These are phyloP conservation scores for Eilema griseolum DNA, from an alignment of 2,888 invertebrate genomes.

Conservation along the genomic window DNA sequence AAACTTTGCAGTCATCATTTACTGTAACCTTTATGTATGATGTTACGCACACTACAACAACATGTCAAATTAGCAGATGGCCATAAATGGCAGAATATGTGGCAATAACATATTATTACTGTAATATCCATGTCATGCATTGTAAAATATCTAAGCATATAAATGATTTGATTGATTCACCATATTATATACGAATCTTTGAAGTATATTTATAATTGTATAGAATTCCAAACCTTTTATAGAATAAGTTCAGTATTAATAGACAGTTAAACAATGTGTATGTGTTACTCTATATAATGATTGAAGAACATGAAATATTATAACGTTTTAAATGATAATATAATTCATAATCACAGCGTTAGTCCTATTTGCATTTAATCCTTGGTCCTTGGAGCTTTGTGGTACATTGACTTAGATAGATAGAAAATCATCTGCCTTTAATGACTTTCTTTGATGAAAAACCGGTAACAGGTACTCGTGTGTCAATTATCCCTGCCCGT, in stretches of 20 bases:
- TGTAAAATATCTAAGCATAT: not conserved
- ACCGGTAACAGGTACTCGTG: too few relatives aligned
- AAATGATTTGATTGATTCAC: not conserved
- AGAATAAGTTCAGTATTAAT: not conserved
- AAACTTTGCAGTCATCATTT: not conserved
- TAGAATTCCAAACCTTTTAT: not conserved
- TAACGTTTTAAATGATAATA: not conserved
- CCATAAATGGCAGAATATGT: slow-evolving; percentile 2
- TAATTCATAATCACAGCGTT: too few relatives aligned
- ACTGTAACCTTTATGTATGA: not conserved
- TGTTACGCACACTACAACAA: not conserved
- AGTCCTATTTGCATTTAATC: too few relatives aligned
- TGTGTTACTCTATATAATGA: not conserved
- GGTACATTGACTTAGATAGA: too few relatives aligned
- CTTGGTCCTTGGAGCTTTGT: too few relatives aligned
- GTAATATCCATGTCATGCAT: slow-evolving; percentile 6
- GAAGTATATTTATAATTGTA: not conserved
- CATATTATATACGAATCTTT: not conserved
- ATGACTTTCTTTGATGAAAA: too few relatives aligned
- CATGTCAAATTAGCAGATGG: slow-evolving; percentile 1
- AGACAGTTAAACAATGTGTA: not conserved
- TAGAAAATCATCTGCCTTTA: too few relatives aligned
- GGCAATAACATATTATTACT: slow-evolving; percentile 4
- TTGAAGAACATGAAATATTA: not conserved
- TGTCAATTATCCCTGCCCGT: too few relatives aligned